Conservation (phyloP, 2,797 vertebrate genomes). For the Linurgus olivaceus region DNA sequence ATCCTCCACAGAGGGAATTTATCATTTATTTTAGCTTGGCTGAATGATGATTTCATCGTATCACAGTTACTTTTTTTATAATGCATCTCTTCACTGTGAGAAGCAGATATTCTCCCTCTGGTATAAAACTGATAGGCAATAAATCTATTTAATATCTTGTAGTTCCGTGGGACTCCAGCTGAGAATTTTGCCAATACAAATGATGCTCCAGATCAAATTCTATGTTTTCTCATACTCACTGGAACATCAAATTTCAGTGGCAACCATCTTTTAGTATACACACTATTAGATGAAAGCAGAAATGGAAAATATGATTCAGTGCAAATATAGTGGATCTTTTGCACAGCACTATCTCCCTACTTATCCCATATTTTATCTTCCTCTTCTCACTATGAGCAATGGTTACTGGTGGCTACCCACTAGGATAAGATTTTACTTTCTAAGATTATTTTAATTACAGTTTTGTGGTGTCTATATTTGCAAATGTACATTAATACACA, state of each 20-base stretch:
- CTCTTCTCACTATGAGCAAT: not conserved
- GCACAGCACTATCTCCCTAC: not conserved
- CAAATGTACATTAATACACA: not conserved
- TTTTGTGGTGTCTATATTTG: not conserved
- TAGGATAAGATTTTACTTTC: not conserved
- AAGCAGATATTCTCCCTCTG: constrained; percentile 59
- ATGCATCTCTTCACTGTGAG: constrained; percentile 47
- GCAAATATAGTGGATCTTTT: not conserved
- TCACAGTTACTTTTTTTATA: constrained; percentile 53
- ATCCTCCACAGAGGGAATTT: constrained; percentile 45
- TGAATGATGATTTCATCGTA: constrained; percentile 52
- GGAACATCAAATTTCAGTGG: constrained; percentile 59
- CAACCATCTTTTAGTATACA: constrained; percentile 40
- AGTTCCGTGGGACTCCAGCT: constrained; percentile 47
- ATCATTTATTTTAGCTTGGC: constrained; percentile 53
- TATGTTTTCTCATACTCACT: constrained; percentile 50
- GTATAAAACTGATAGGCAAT: constrained; percentile 66
- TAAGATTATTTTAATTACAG: not conserved
- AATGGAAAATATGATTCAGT: not conserved
- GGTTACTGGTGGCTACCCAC: not conserved
- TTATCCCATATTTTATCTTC: not conserved
- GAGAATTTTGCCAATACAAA: constrained; percentile 58
- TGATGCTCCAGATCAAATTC: constrained; percentile 45
- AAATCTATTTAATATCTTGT: constrained; percentile 70
- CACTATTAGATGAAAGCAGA: not conserved